Evolutionary conservation across 2,888 invertebrate genomes (phyloP).

Genomic region (Electrophaes corylata): DNA sequence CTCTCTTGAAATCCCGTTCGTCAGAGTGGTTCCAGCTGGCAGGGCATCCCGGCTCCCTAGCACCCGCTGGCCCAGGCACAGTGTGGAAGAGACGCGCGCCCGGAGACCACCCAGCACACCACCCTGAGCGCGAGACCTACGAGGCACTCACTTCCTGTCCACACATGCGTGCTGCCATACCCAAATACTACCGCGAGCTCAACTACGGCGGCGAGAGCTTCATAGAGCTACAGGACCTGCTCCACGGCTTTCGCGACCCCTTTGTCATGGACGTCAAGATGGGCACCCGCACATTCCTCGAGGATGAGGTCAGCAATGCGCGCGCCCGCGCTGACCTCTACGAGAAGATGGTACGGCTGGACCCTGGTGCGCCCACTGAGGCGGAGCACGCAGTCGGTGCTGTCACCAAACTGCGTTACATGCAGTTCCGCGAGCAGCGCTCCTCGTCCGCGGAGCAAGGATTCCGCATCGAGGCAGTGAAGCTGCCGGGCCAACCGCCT

Average conservation of each 20-base stretch:
- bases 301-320: constrained; percentile 96
- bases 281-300: constrained; percentile 97
- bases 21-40: constrained; percentile 95
- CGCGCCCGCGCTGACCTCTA: constrained; percentile 94
- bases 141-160: constrained; percentile 91
- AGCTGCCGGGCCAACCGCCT: constrained; percentile 91
- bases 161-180: constrained; percentile 89
- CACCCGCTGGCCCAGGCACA: constrained; percentile 96
- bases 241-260: constrained; percentile 95
- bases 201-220: constrained; percentile 92
- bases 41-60: constrained; percentile 96
- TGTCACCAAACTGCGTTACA: constrained; percentile 97
- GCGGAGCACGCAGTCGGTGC: constrained; percentile 92
- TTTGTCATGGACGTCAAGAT: constrained; percentile 99
- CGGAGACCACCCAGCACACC: constrained; percentile 87
- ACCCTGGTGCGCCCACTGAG: constrained; percentile 92
- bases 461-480: constrained; percentile 98
- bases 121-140: constrained; percentile 91
- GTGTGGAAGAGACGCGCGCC: constrained; percentile 95
- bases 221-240: constrained; percentile 97
- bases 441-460: constrained; percentile 97
- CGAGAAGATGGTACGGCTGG: constrained; percentile 97
- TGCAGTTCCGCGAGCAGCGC: constrained; percentile 97
- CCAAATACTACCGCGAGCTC: constrained; percentile 93
- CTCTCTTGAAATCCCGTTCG: constrained; percentile 89